A percentile compares a stretch with the other conserved stretches of the same genome.
Evolutionary conservation across 2,113 vertebrate genomes (phyloP).

Genomic region (Sapajus apella): DNA sequence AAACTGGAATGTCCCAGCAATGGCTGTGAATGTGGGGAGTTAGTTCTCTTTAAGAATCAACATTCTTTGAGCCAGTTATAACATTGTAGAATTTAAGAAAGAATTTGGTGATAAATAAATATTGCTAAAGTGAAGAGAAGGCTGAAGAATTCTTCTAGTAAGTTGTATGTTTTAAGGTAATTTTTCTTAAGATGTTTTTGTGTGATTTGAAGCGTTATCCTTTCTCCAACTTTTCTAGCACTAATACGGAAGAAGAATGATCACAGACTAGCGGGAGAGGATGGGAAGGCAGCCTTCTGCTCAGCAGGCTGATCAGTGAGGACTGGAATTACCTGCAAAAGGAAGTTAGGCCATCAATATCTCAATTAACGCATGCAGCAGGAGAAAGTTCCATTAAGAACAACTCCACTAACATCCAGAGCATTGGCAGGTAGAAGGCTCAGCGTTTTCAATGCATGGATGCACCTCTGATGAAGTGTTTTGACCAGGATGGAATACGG

Average conservation of each 20-base stretch:
- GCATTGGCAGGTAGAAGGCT: neutral
- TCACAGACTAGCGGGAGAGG: neutral
- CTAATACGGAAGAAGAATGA: neutral
- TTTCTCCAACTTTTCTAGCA: neutral
- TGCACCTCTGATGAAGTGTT: neutral
- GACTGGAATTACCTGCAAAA: neutral
- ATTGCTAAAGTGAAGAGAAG: neutral
- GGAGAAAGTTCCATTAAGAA: neutral
- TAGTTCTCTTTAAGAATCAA: neutral
- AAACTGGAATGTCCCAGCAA: neutral
- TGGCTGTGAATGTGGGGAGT: neutral
- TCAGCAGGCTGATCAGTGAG: neutral
- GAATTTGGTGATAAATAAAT: neutral
- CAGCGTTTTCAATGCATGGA: neutral
- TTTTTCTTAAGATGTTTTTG: neutral
- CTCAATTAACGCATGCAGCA: neutral
- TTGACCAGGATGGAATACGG: neutral
- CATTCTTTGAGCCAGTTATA: neutral
- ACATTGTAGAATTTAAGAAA: neutral
- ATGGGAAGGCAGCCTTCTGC: neutral
- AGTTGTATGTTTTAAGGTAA: neutral
- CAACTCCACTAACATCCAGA: neutral
- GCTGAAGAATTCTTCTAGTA: neutral
- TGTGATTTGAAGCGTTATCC: neutral
- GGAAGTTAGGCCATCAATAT: neutral